Conservation (phyloP, 1,140 invertebrate species). For the Eubasilissa regina region DNA sequence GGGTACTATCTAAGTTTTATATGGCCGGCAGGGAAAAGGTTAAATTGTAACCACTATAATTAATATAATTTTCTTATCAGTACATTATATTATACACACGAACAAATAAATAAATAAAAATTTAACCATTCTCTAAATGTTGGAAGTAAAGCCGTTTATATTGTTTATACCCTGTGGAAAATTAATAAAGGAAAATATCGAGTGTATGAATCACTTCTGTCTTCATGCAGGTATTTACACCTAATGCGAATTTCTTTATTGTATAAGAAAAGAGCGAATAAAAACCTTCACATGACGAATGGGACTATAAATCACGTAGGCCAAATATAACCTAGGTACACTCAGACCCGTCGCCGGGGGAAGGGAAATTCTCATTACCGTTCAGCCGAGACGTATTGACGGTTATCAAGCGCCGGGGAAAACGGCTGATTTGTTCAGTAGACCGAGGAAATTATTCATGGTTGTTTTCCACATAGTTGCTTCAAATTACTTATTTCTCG, state of each 20-base stretch:
- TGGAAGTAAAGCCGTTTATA: no score
- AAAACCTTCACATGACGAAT: constrained; percentile 21
- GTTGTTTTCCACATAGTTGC: constrained; percentile 9
- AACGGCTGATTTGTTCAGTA: neutral
- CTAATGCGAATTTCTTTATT: constrained; percentile 13
- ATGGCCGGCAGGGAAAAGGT: no score
- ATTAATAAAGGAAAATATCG: constrained; percentile 11
- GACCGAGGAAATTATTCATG: neutral
- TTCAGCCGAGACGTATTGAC: constrained; percentile 25
- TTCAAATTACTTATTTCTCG: constrained; percentile 26
- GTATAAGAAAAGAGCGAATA: constrained; percentile 23
- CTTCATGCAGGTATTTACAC: neutral
- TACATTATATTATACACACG: no score
- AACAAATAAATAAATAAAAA: no score
- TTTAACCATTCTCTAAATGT: no score
- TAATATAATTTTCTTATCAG: no score
- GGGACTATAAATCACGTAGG: constrained; percentile 20
- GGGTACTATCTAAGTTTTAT: no score
- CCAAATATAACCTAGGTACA: constrained; percentile 37
- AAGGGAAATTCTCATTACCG: constrained; percentile 20
- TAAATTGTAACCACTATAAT: no score
- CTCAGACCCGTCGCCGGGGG: neutral
- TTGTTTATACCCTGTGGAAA: neutral
- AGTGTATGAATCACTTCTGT: constrained; percentile 22
- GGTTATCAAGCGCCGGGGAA: constrained; percentile 5